Conservation (phyloP, 2,797 vertebrate genomes). For the Fratercula arctica region DNA sequence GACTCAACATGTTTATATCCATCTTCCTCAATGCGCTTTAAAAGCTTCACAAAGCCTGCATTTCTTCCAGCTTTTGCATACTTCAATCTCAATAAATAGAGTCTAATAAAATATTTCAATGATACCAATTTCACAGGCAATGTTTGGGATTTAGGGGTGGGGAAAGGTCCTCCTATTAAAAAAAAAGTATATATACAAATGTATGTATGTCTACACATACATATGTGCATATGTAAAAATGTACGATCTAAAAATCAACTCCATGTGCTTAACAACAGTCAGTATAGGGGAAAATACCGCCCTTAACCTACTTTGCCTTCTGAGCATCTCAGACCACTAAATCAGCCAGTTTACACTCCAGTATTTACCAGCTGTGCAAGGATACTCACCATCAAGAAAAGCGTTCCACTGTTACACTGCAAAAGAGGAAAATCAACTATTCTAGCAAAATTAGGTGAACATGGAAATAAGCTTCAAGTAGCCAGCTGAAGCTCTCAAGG, state of each 20-base stretch:
- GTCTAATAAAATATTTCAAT: not conserved
- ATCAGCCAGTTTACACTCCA: not conserved
- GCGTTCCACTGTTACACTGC: not conserved
- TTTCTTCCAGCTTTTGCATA: not conserved
- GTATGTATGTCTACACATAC: too few relatives aligned
- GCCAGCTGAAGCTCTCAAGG: not conserved
- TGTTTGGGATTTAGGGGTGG: not conserved
- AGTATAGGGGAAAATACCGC: not conserved
- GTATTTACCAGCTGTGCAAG: not conserved
- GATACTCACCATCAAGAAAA: not conserved
- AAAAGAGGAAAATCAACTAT: not conserved
- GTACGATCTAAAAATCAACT: not conserved
- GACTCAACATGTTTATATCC: not conserved
- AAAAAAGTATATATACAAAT: not conserved
- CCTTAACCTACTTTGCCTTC: not conserved
- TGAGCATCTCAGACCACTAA: not conserved
- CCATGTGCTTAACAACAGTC: not conserved
- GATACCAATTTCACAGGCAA: not conserved
- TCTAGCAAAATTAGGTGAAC: not conserved
- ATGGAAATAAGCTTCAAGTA: not conserved
- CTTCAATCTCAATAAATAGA: not conserved
- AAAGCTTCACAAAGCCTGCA: not conserved
- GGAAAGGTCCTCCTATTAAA: not conserved
- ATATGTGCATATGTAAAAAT: not conserved
- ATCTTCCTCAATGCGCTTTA: fast-evolving